Base-by-base conservation (phyloP, 2,888 invertebrate species). In the Folsomia manolachei region DNA sequence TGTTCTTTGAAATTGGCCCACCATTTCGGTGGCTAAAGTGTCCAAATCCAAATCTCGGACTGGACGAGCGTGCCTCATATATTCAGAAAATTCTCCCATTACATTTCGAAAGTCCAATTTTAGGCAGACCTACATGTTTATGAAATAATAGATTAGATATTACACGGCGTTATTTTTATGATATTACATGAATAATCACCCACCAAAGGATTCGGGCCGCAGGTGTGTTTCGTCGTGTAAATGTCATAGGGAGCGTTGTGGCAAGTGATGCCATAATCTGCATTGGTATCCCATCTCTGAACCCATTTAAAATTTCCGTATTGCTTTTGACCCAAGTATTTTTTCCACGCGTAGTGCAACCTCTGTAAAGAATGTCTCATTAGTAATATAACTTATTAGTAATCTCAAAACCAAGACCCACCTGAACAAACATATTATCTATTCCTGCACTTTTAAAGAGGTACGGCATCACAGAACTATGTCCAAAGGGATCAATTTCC, bases 261-360 rank as follows among this genome's bases (percentile, higher is more conserved):
- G 23, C 94, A 93, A 7, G 96, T 85, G 74, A 97, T 87, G 79
- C 88, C 87, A 1, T 81, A 81, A 1, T 80, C 71, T 2, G 85
- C 83, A 14, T 70, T 66, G 14, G 65, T 70, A 66, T 88, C 87
- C 93, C 94, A 98, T 56, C 90, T 90, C 60, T 97, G 94, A 1
- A 91, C 85, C 97, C 97, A 98, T 72, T 90, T 84, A 83, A 97
- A 98, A 82, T 97, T 95, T 21, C 97, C 91, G 79, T 82, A 82
- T 82, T 93, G 93, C 78, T 90, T 88, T 78, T 91, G 88, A 0
- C 95, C 94, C 77, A 98, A 88, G 91, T 93, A 94, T 82, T 94
- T 93, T 82, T 98, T 98, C 91, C 97, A 97, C 0, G 94, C 93
- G 85, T 97, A 95, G 82, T 96, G 96, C 68, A 96, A 93, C 68